These are phyloP conservation scores for Tenthredo livida DNA, from an alignment of 2,888 invertebrate species.

Conservation along the genomic window DNA sequence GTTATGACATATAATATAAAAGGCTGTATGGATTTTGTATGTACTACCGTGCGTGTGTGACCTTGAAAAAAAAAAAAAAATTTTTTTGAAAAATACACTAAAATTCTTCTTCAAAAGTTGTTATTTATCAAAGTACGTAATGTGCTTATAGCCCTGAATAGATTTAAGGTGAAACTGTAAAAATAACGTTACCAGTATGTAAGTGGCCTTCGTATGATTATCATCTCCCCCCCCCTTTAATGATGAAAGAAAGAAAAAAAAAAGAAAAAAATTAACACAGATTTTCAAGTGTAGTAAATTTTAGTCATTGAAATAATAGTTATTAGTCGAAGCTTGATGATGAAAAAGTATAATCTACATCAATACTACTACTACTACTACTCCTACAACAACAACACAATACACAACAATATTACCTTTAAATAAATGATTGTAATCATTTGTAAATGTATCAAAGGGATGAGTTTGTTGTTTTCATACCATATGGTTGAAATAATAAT, in stretches of 20 bases:
- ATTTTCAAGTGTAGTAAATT: slow-evolving; percentile 33
- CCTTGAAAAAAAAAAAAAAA: slow-evolving; percentile 55
- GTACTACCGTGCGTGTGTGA: slow-evolving; percentile 71
- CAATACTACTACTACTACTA: not conserved
- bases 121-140: slow-evolving; percentile 70
- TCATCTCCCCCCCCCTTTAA: not conserved
- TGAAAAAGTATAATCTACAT: not conserved
- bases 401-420: slow-evolving; percentile 39
- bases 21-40: slow-evolving; percentile 72
- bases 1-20: slow-evolving; percentile 64
- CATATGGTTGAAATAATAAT: slow-evolving; percentile 29
- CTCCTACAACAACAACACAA: not conserved
- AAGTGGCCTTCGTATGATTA: slow-evolving; percentile 40
- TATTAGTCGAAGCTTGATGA: not conserved
- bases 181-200: slow-evolving; percentile 45
- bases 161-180: slow-evolving; percentile 36
- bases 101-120: slow-evolving; percentile 71
- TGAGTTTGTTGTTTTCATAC: slow-evolving; percentile 41
- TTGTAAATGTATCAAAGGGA: slow-evolving; percentile 23
- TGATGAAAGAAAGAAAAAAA: not conserved
- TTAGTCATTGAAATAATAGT: slow-evolving; percentile 27
- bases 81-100: slow-evolving; percentile 69
- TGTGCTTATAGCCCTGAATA: slow-evolving; percentile 66
- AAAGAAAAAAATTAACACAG: not conserved
- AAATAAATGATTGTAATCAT: slow-evolving; percentile 44